Percentiles rank a stretch among this genome's conserved stretches.
These are phyloP conservation scores for Dendroctonus ponderosae DNA, from an alignment of 1,140 invertebrate genomes.

Conservation along the genomic window DNA sequence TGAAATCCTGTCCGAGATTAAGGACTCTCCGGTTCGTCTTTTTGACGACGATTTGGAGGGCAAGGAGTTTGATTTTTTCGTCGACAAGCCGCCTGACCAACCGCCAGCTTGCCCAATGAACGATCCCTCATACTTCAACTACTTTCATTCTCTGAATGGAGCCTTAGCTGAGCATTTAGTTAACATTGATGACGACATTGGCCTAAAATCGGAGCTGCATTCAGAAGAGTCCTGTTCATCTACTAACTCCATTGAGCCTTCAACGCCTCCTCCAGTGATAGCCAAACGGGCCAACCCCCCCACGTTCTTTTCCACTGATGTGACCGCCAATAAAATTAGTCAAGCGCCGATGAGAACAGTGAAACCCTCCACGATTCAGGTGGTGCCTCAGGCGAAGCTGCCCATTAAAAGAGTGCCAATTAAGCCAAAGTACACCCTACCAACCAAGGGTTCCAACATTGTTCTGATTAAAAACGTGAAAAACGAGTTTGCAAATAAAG, in stretches of 20 bases:
- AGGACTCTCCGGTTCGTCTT: constrained; percentile 20
- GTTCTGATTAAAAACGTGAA: constrained; percentile 35
- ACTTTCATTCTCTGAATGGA: too few relatives aligned
- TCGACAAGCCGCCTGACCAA: constrained; percentile 32
- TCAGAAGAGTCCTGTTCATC: constrained; percentile 20
- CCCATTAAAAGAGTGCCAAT: constrained; percentile 36
- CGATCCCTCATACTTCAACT: constrained; percentile 10
- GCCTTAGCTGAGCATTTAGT: too few relatives aligned
- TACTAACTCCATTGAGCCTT: constrained; percentile 18
- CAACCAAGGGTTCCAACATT: constrained; percentile 30
- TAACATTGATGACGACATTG: neutral
- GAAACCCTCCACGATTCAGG: constrained; percentile 6
- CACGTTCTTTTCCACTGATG: neutral
- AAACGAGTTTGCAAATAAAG: constrained; percentile 26
- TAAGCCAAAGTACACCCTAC: constrained; percentile 35
- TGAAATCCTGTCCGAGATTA: constrained; percentile 45
- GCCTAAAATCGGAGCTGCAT: constrained; percentile 13
- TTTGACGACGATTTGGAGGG: constrained; percentile 35
- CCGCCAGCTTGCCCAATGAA: constrained; percentile 36
- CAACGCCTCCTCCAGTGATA: constrained; percentile 8
- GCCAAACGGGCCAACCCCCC: neutral
- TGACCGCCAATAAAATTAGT: constrained; percentile 10
- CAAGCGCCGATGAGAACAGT: neutral
- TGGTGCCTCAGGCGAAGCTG: constrained; percentile 28
- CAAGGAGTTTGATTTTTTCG: constrained; percentile 36